phyloP scores from a whole-genome alignment of 2,113 vertebrate species.

The Pipra filicauda region DNA sequence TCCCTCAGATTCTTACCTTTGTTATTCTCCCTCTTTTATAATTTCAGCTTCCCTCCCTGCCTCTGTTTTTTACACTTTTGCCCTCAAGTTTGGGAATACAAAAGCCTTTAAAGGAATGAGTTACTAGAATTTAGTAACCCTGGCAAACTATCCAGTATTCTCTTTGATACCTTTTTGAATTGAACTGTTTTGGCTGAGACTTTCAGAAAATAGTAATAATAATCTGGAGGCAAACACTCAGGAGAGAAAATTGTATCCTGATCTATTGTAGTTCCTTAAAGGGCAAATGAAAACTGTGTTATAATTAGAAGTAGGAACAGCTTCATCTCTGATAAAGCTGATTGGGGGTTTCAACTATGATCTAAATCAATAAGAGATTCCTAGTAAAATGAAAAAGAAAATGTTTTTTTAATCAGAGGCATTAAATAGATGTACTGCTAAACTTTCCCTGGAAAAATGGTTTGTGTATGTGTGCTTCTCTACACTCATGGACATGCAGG shows the following conservation, averaged over 20 bases:
- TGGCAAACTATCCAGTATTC: background rate
- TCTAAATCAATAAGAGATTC: background rate
- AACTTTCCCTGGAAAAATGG: background rate
- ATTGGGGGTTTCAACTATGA: background rate
- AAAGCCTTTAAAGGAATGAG: background rate
- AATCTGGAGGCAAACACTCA: background rate
- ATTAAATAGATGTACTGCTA: background rate
- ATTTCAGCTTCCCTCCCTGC: background rate
- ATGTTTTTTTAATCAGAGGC: background rate
- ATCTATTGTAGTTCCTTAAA: background rate
- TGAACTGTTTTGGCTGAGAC: background rate
- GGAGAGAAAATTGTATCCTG: background rate
- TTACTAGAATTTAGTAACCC: background rate
- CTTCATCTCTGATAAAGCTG: background rate
- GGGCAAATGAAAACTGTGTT: background rate
- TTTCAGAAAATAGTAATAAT: background rate
- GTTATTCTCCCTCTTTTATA: background rate
- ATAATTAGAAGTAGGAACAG: background rate
- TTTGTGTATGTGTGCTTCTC: background rate
- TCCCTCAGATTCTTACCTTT: background rate
- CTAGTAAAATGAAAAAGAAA: background rate
- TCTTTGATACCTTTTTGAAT: background rate
- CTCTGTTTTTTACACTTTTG: background rate
- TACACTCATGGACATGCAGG: fast-evolving
- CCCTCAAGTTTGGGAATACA: background rate